Evolutionary conservation across 2,113 vertebrate species (phyloP).

Genomic region (Chrysochloris asiatica): DNA sequence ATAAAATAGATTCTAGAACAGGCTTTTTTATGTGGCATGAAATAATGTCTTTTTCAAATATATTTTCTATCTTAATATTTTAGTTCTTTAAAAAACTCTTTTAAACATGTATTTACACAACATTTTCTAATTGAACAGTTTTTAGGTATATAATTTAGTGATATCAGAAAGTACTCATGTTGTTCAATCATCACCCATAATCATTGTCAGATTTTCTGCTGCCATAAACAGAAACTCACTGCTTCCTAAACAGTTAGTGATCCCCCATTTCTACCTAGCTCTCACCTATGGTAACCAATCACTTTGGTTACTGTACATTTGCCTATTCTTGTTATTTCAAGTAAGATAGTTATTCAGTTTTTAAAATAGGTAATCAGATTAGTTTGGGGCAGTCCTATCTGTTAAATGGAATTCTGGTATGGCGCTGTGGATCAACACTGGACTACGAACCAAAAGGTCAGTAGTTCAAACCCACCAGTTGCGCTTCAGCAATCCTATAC

Average conservation of each 20-base stretch:
- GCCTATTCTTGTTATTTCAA: not conserved
- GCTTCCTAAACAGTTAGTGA: not conserved
- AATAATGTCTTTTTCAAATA: conserved; percentile 45
- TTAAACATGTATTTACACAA: not conserved
- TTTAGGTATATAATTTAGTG: not conserved
- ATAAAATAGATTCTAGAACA: not conserved
- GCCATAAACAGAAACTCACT: not conserved
- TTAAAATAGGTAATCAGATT: conserved; percentile 32
- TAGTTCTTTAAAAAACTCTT: not conserved
- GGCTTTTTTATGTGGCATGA: not conserved
- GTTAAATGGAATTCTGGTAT: not conserved
- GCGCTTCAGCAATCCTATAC: too few relatives aligned
- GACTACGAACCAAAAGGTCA: too few relatives aligned
- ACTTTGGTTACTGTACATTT: not conserved
- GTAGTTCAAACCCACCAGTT: too few relatives aligned
- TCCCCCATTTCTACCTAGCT: not conserved
- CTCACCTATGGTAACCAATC: not conserved
- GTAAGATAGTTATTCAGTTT: conserved; percentile 14
- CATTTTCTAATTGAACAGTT: not conserved
- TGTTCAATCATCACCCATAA: not conserved
- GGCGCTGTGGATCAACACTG: too few relatives aligned
- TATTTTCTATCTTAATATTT: conserved; percentile 29
- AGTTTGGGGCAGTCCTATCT: not conserved
- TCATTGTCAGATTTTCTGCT: not conserved
- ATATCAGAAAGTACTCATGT: not conserved